Base-by-base conservation (phyloP, 2,797 vertebrate genomes). In the Bradypodion pumilum region DNA sequence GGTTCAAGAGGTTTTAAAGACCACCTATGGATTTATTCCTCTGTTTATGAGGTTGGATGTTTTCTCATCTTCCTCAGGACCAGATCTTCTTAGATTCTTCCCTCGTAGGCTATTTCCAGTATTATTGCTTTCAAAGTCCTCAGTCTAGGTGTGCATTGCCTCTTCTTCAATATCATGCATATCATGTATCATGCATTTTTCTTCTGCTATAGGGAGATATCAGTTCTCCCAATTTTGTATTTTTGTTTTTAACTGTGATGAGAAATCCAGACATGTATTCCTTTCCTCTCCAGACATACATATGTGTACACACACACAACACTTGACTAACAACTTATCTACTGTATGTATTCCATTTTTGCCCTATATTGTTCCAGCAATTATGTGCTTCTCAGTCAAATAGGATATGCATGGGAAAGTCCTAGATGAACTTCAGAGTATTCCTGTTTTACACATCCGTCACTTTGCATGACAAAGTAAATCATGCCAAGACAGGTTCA, bases 381-480 rank as follows among this genome's bases (percentile, higher is more conserved):
- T 78, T 88, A 85, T 40, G 81, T 32, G 37, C 65, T 68, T 88
- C 44, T 84, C 77, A 83, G n/a, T n/a, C 80, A 32, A 56, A 81
- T 83, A 78, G 80, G 4, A 29, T 84, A 74, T 69, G 42, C 23
- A 65, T 32, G 35, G n/a, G 70, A 87, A 74, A 60, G 0, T 0
- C 44, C 7, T 80, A 79, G 65, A 6, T 56, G 88, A 91, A 83
- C 68, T 73, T 87, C 78, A 27, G 42, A 63, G 13, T 65, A 4
- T 72, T 80, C 72, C 88, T 87, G 68, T 2, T 80, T 4, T 19
- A 35, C 0, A 0, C 13, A 59, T 44, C 82, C 7, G 8, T 3
- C 72, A 70, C 74, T 72, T 78, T 68, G 69, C 42, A 66, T 32
- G 37, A 70, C 81, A 77, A 40, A 66, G 44, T 85, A 74, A 73